These are phyloP conservation scores for Physella acuta DNA, from an alignment of 1,140 invertebrate genomes.

Conservation along the genomic window DNA sequence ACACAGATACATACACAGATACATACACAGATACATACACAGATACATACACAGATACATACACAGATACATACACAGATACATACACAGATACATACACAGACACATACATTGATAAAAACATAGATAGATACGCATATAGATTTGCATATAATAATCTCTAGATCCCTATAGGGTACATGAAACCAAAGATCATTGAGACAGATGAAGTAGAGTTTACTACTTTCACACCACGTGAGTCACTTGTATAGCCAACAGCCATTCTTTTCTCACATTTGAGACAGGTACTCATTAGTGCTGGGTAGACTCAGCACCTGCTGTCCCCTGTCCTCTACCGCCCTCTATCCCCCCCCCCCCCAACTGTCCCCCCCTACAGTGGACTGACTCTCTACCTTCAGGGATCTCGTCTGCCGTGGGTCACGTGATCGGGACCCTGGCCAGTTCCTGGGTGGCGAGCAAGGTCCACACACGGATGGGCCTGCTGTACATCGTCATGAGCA, in stretches of 20 bases:
- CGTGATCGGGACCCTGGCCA: not conserved
- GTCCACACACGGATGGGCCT: not conserved
- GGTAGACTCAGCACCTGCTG: not conserved
- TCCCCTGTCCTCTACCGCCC: not conserved
- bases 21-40: too few relatives aligned
- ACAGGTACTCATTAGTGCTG: not conserved
- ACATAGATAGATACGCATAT: not conserved
- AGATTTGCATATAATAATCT: not conserved
- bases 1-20: too few relatives aligned
- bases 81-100: too few relatives aligned
- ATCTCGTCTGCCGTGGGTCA: not conserved
- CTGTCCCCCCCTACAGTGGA: too few relatives aligned
- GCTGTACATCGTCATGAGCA: not conserved
- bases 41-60: too few relatives aligned
- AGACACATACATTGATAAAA: too few relatives aligned
- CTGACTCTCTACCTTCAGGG: too few relatives aligned
- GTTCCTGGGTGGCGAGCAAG: constrained; percentile 8
- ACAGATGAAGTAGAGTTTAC: not conserved
- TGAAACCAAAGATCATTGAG: not conserved
- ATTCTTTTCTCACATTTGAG: not conserved
- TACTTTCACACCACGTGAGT: not conserved
- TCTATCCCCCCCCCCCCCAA: too few relatives aligned
- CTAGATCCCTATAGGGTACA: not conserved
- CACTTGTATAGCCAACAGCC: not conserved
- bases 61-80: too few relatives aligned